These are phyloP conservation scores for Chaetodon auriga DNA, from an alignment of 2,113 vertebrate genomes.

Conservation along the genomic window DNA sequence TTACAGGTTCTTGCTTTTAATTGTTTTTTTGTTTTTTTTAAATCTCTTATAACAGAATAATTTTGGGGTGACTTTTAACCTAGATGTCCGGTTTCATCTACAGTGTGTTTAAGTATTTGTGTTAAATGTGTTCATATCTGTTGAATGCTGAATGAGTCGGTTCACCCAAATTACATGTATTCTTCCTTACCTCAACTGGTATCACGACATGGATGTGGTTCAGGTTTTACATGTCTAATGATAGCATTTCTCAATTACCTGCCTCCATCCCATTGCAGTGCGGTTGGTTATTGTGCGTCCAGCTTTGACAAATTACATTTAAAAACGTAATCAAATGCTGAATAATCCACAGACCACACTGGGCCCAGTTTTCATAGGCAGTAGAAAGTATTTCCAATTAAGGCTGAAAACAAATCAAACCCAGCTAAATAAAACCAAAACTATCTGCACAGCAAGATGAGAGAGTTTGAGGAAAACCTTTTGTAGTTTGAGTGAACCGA, in stretches of 20 bases:
- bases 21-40: not conserved
- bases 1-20: conserved; percentile 20
- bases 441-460: not conserved
- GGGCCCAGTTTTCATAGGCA: not conserved
- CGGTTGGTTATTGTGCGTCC: not conserved
- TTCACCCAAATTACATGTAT: not conserved
- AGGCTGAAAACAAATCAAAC: not conserved
- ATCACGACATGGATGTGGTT: not conserved
- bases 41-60: not conserved
- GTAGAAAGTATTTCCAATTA: not conserved
- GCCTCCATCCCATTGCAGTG: not conserved
- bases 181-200: not conserved
- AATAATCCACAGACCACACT: conserved; percentile 11
- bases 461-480: not conserved
- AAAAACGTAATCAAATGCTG: not conserved
- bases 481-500: conserved; percentile 12
- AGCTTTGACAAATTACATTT: not conserved
- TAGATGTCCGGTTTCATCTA: not conserved
- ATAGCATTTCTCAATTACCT: not conserved
- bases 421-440: not conserved
- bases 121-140: not conserved
- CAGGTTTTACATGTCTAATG: not conserved
- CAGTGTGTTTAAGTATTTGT: conserved; percentile 1
- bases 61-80: not conserved
- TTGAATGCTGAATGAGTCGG: conserved; percentile 11